Percentiles rank a stretch among this genome's conserved stretches.
These are phyloP conservation scores for Idaea dimidiata DNA, from an alignment of 2,888 invertebrate genomes.

Conservation along the genomic window DNA sequence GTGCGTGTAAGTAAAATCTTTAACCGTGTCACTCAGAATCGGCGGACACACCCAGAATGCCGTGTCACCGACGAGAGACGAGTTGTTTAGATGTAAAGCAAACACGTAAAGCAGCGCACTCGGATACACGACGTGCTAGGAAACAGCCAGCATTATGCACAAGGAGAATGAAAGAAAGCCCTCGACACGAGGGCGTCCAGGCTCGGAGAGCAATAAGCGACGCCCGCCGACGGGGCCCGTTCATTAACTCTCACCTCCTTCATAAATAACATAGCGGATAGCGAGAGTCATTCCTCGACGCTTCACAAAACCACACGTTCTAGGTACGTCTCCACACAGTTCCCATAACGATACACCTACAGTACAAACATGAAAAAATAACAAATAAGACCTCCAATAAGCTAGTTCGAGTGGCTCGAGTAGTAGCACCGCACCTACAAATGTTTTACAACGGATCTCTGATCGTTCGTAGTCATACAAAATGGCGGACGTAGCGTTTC, in stretches of 20 bases:
- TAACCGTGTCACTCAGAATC: constrained; percentile 43
- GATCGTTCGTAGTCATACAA: constrained; percentile 40
- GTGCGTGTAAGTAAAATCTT: constrained; percentile 57
- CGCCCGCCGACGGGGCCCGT: constrained; percentile 65
- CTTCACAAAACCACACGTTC: constrained; percentile 41
- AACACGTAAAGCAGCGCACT: constrained; percentile 69
- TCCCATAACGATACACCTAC: constrained; percentile 43
- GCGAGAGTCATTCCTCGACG: constrained; percentile 43
- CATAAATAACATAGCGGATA: constrained; percentile 60
- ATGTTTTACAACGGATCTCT: constrained; percentile 60
- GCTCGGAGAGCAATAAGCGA: constrained; percentile 74
- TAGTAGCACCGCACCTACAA: constrained; percentile 49
- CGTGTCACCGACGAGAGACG: constrained; percentile 57
- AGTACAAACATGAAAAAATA: constrained; percentile 54
- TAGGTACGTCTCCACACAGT: constrained; percentile 30
- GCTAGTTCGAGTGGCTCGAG: constrained; percentile 40
- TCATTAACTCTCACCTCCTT: constrained; percentile 71
- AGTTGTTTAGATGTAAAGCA: constrained; percentile 71
- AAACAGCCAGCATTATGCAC: constrained; percentile 73
- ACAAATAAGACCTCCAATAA: constrained; percentile 50
- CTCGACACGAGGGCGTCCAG: constrained; percentile 72
- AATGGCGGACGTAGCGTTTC: constrained; percentile 57
- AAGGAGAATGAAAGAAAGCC: constrained; percentile 75
- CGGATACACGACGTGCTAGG: constrained; percentile 60
- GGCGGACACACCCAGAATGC: constrained; percentile 65